A percentile compares a stretch with the other conserved stretches of the same genome.
Conservation (phyloP, 2,888 invertebrate genomes). For the Dolichopus griseipennis region DNA sequence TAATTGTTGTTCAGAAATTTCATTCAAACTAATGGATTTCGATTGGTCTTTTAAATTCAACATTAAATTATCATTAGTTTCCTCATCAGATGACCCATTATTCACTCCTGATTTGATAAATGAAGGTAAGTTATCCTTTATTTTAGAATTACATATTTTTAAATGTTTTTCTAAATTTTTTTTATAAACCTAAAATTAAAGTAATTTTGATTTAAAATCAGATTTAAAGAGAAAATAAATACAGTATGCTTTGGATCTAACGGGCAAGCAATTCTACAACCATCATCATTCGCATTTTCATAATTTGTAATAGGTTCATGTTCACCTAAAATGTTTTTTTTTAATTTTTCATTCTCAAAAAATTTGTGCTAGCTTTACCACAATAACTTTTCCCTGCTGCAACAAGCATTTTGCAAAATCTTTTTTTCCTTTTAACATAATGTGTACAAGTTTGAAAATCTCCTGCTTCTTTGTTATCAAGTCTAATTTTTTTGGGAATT, state of each 20-base stretch:
- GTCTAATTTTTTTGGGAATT: not conserved
- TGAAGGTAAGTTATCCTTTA: slow-evolving; percentile 44
- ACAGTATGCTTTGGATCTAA: slow-evolving; percentile 63
- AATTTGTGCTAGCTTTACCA: slow-evolving; percentile 36
- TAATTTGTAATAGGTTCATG: slow-evolving; percentile 45
- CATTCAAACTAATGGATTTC: slow-evolving; percentile 37
- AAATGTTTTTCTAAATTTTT: slow-evolving; percentile 61
- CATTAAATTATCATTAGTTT: slow-evolving; percentile 10
- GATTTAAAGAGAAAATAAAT: slow-evolving; percentile 21
- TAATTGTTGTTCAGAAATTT: slow-evolving; percentile 38
- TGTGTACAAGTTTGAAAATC: slow-evolving; percentile 47
- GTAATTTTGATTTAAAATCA: not conserved
- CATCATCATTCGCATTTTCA: slow-evolving; percentile 22
- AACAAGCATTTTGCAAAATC: slow-evolving; percentile 67
- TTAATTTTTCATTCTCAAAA: too few species aligned
- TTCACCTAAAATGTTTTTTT: too few species aligned
- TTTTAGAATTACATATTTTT: slow-evolving; percentile 62
- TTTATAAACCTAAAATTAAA: slow-evolving; percentile 41
- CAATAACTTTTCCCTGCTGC: slow-evolving; percentile 60
- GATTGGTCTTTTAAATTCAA: slow-evolving; percentile 1
- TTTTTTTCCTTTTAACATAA: slow-evolving; percentile 61
- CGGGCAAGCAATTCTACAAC: slow-evolving; percentile 58
- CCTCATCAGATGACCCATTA: slow-evolving; percentile 25
- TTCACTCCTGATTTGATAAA: slow-evolving; percentile 36
- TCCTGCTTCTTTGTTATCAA: not conserved